A percentile compares a stretch with the other conserved stretches of the same genome.
phyloP scores from a whole-genome alignment of 2,797 vertebrate species.

The Lindbergichthys nudifrons region DNA sequence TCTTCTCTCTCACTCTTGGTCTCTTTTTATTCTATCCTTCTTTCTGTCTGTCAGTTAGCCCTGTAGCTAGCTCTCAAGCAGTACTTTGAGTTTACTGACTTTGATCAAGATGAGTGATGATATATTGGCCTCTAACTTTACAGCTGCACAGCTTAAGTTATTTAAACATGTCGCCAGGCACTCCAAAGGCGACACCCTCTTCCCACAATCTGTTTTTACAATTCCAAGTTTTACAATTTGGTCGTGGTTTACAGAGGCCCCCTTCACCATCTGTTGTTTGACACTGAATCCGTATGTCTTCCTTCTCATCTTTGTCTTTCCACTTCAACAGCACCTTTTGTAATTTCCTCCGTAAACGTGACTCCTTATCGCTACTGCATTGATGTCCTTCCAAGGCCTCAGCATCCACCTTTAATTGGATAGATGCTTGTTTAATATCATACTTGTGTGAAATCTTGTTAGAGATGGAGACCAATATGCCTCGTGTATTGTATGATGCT shows the following conservation, averaged over 20 bases:
- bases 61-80: not conserved
- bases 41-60: not conserved
- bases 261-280: conserved; percentile 24
- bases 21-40: not conserved
- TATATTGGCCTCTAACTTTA: conserved; percentile 24
- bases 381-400: not conserved
- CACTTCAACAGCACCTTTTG: not conserved
- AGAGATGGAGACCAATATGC: not conserved
- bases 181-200: conserved; percentile 34
- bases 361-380: not conserved
- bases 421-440: not conserved
- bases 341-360: not conserved
- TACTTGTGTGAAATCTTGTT: not conserved
- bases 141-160: conserved; percentile 6
- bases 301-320: conserved; percentile 11
- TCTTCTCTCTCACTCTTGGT: not conserved
- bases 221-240: conserved; percentile 33
- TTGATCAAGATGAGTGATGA: conserved; percentile 26
- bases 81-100: not conserved
- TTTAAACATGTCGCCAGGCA: conserved; percentile 11
- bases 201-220: conserved; percentile 47
- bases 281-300: not conserved
- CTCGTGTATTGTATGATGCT: not conserved
- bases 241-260: conserved; percentile 32
- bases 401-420: not conserved